These are phyloP conservation scores for Cerastis leucographa DNA, from an alignment of 2,888 invertebrate genomes.

Conservation along the genomic window DNA sequence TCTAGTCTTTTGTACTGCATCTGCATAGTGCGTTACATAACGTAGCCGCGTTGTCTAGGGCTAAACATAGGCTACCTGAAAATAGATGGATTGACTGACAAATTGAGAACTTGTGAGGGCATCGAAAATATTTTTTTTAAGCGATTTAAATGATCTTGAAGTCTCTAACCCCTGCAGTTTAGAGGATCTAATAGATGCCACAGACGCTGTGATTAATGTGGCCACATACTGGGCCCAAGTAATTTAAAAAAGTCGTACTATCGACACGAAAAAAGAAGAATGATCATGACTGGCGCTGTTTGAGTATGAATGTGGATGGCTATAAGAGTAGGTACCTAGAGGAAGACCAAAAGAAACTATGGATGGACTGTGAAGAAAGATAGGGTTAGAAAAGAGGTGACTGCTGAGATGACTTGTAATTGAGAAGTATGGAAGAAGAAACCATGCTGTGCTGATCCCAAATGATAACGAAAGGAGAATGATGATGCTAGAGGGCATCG, in stretches of 20 bases:
- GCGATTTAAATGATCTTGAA: not conserved
- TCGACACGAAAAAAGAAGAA: too few relatives aligned
- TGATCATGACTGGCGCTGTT: not conserved
- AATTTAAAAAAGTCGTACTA: too few relatives aligned
- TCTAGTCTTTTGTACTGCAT: slow-evolving; percentile 19
- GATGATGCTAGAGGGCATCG: not conserved
- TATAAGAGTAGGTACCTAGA: not conserved
- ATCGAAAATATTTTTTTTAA: not conserved
- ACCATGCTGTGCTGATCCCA: not conserved
- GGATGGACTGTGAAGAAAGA: not conserved
- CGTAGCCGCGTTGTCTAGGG: slow-evolving; percentile 20
- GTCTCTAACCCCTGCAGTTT: too few relatives aligned
- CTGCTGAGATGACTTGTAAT: not conserved
- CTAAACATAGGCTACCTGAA: slow-evolving; percentile 59
- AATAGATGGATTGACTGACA: slow-evolving; percentile 41
- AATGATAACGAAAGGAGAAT: not conserved
- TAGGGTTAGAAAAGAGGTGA: not conserved
- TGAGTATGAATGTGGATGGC: not conserved
- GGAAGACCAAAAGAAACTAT: not conserved
- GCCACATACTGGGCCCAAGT: too few relatives aligned
- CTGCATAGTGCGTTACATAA: slow-evolving; percentile 45
- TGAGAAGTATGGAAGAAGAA: not conserved
- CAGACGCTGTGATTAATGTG: too few relatives aligned
- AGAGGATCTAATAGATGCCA: too few relatives aligned
- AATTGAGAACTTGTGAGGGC: not conserved